Evolutionary conservation across 2,797 vertebrate species (phyloP), one percentile per base, ranked within the genome.

Genomic region (Enteromius unitaeniatus): DNA sequence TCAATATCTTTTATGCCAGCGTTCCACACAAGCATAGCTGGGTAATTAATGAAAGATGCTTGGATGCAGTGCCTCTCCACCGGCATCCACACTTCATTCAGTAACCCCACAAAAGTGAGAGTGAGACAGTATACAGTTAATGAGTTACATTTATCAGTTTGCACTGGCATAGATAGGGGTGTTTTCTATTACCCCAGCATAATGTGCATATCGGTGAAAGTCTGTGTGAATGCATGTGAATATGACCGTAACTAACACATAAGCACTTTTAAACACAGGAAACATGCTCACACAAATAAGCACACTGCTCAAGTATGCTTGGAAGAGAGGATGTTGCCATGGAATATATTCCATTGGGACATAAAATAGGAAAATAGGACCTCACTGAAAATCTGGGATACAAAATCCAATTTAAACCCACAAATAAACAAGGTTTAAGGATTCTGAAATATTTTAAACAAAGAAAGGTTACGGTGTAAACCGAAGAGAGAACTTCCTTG

Each of bases 1-100:
- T 85, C 81, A 69, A 87, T 87, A 73, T 88, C 19, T 79, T 87
- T 75, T 60, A 79, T 76, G 68, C 60, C 62, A 69, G 69, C 6
- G 23, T 55, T 85, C 60, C 81, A 75, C 40, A 49, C 47, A 58
- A 81, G 85, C 23, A 78, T n/a, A 49, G 81, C 51, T 26, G 78
- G 4, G 13, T 79, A 85, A 88, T 86, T 87, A 85, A 84, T 84
- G 73, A 84, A 78, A 51, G 51, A 53, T 64, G 26, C 26, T 58
- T 79, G 82, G 69, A 82, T 67, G 40, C 13, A 47, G 34, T 34
- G 42, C n/a, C 72, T n/a, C 67, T 67, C 64, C 47, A 82, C 49
- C n/a, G 73, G 49, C 28, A 14, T 55, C 67, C 15, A 68, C 15
- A 80, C 53, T 75, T 75, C 65, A 79, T 60, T 88, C 83, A 72